phyloP scores from a whole-genome alignment of 2,113 vertebrate species.

The Scophthalmus maximus region DNA sequence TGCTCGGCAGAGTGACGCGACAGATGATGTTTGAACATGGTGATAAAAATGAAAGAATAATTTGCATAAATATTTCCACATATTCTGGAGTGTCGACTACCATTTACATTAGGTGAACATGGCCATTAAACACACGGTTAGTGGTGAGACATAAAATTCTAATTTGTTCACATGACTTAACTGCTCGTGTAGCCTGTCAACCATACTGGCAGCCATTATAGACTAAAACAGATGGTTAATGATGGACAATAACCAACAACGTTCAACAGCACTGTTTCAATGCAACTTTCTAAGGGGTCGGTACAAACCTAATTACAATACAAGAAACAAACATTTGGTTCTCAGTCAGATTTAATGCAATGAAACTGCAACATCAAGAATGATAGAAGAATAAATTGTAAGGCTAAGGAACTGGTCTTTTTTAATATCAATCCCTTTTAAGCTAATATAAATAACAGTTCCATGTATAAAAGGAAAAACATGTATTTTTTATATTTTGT shows the following conservation, averaged over 20 bases:
- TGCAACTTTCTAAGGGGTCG: not conserved
- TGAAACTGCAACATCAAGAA: not conserved
- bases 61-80: not conserved
- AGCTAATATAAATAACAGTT: no score
- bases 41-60: not conserved
- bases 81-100: not conserved
- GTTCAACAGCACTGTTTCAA: not conserved
- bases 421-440: no score
- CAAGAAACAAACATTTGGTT: not conserved
- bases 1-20: not conserved
- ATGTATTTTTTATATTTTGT: no score
- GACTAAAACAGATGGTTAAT: conserved; percentile 10
- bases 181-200: not conserved
- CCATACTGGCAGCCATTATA: not conserved
- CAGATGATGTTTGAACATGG: not conserved
- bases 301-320: not conserved
- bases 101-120: conserved; percentile 9
- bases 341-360: not conserved
- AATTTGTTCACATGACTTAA: conserved; percentile 13
- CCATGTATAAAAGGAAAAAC: not conserved
- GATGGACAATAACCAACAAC: conserved; percentile 8
- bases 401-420: no score
- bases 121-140: conserved; percentile 2
- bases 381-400: not conserved
- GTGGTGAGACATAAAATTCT: conserved; percentile 5